These are phyloP conservation scores for Myotis yumanensis DNA, from an alignment of 2,113 vertebrate species.

Conservation along the genomic window DNA sequence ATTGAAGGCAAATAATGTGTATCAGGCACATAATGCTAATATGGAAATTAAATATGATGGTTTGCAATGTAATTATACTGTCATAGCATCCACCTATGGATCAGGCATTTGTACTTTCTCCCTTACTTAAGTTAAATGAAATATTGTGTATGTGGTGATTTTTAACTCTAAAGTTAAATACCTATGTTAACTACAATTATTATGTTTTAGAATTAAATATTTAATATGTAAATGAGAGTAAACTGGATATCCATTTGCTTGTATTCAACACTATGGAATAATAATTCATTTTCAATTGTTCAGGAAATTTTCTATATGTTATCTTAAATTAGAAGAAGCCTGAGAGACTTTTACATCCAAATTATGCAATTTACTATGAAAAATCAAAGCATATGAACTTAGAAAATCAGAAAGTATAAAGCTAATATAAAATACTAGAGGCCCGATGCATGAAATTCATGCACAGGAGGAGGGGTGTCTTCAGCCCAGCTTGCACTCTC, in stretches of 20 bases:
- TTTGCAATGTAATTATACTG: not conserved
- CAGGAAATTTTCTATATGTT: not conserved
- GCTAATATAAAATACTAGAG: not conserved
- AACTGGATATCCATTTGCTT: not conserved
- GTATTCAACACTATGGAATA: not conserved
- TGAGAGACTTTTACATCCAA: not conserved
- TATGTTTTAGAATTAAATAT: slow-evolving; percentile 32
- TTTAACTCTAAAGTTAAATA: slow-evolving; percentile 27
- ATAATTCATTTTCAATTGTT: slow-evolving; percentile 24
- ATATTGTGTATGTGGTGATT: not conserved
- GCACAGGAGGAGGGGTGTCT: too few species aligned
- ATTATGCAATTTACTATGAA: not conserved
- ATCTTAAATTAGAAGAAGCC: slow-evolving; percentile 18
- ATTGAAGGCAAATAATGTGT: not conserved
- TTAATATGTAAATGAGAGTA: slow-evolving; percentile 12
- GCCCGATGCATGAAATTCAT: too few species aligned
- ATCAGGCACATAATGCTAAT: not conserved
- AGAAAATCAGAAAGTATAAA: not conserved
- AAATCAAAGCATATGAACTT: not conserved
- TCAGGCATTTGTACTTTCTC: not conserved
- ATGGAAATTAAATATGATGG: not conserved
- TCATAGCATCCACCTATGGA: not conserved
- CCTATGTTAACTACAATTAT: not conserved
- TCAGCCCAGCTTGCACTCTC: too few species aligned
- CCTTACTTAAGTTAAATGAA: slow-evolving; percentile 29